Evolutionary conservation across 2,113 vertebrate genomes (phyloP).

Genomic region (Myiagra hebetior): DNA sequence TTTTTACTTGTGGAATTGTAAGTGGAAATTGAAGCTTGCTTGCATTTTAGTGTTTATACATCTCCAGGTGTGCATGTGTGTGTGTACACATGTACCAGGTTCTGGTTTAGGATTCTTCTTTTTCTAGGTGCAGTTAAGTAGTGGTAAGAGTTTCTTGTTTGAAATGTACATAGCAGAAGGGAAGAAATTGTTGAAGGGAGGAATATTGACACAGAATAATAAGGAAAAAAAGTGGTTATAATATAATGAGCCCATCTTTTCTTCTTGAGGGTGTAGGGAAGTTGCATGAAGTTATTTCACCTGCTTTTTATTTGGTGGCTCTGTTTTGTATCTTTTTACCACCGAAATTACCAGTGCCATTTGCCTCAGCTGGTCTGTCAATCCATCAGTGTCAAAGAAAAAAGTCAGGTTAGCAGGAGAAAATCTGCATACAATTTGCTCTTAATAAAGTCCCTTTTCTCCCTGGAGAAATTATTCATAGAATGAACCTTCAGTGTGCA

Average conservation of each 20-base stretch:
- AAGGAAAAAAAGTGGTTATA: neutral
- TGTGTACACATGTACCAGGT: neutral
- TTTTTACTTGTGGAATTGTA: neutral
- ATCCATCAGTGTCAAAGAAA: neutral
- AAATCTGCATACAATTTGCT: neutral
- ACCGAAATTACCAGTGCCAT: neutral
- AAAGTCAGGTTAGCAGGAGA: neutral
- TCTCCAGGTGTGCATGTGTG: neutral
- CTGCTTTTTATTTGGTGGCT: neutral
- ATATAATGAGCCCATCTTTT: neutral
- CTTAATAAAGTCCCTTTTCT: neutral
- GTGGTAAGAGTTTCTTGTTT: neutral
- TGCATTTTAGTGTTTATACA: neutral
- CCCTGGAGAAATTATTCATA: neutral
- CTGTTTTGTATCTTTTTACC: neutral
- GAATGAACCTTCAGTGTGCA: neutral
- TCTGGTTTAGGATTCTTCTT: neutral
- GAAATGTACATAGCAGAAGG: rapidly evolving
- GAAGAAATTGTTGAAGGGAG: neutral
- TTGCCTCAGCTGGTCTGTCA: conserved; percentile 1
- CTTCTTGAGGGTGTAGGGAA: neutral
- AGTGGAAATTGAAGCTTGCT: neutral
- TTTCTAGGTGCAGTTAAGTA: neutral
- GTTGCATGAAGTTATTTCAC: neutral
- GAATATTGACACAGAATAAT: neutral